phyloP scores from a whole-genome alignment of 2,113 vertebrate species.

The Tamias sibiricus region DNA sequence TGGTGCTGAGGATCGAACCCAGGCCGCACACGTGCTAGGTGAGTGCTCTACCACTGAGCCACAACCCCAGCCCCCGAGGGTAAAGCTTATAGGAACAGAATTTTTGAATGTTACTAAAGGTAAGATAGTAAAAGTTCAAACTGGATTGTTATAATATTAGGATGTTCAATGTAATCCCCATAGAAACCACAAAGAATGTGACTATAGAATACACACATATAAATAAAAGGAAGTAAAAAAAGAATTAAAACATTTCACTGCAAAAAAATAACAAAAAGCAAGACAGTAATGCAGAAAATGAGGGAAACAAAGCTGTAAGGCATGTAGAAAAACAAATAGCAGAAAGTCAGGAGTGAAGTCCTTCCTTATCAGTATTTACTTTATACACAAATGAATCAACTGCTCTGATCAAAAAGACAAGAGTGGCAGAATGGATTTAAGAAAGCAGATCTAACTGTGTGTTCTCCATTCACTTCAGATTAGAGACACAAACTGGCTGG shows the following conservation, averaged over 20 bases:
- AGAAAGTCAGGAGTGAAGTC: background rate
- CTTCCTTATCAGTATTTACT: background rate
- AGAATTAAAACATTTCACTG: background rate
- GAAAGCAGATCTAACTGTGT: background rate
- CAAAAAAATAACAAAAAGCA: background rate
- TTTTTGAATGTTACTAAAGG: background rate
- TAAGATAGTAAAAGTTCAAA: background rate
- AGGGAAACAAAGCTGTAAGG: background rate
- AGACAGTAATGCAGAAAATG: background rate
- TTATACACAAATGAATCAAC: background rate
- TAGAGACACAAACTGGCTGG: background rate
- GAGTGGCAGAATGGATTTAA: background rate
- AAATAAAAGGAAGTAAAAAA: background rate
- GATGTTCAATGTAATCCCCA: background rate
- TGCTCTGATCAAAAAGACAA: background rate
- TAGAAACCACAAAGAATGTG: background rate
- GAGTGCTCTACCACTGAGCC: too few relatives aligned
- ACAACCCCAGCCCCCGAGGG: too few relatives aligned
- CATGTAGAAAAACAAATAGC: background rate
- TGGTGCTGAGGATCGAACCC: too few relatives aligned
- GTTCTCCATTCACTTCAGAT: background rate
- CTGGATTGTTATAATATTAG: background rate
- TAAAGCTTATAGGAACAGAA: background rate
- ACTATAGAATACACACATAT: background rate
- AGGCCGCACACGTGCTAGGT: too few relatives aligned